phyloP scores from a whole-genome alignment of 2,888 invertebrate genomes.

The Mythimna lalbum region DNA sequence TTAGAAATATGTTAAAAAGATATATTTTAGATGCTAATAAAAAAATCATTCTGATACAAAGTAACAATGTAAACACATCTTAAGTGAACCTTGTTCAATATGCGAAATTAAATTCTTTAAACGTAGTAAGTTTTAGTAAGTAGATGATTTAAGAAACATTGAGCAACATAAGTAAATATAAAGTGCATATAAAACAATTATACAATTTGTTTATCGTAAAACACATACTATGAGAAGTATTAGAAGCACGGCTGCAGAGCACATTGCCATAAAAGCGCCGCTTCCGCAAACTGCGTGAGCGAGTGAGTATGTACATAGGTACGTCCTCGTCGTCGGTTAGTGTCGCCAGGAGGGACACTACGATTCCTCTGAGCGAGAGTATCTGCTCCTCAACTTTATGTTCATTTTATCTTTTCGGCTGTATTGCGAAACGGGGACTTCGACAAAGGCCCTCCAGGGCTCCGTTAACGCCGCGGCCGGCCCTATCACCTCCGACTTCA shows the following conservation, averaged over 20 bases:
- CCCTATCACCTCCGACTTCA: conserved; percentile 82
- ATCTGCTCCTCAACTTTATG: conserved; percentile 90
- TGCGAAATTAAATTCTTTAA: too few relatives aligned
- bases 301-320: conserved; percentile 20
- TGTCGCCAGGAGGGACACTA: conserved; percentile 88
- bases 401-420: conserved; percentile 90
- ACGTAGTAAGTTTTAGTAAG: too few relatives aligned
- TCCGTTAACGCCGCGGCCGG: conserved; percentile 87
- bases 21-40: too few relatives aligned
- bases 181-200: conserved; percentile 19
- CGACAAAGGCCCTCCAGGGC: conserved; percentile 88
- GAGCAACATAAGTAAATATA: too few relatives aligned
- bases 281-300: conserved; percentile 82
- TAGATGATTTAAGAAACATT: background rate
- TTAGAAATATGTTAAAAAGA: too few relatives aligned
- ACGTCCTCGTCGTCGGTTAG: conserved; percentile 79
- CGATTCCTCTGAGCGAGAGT: conserved; percentile 88
- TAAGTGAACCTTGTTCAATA: too few relatives aligned
- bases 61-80: too few relatives aligned
- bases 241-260: conserved; percentile 22
- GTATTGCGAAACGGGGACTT: conserved; percentile 88
- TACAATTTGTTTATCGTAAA: background rate
- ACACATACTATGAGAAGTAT: conserved; percentile 20
- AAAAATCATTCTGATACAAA: too few relatives aligned
- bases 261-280: conserved; percentile 56